These are phyloP conservation scores for Centropus bengalensis DNA, from an alignment of 2,113 vertebrate genomes.

Conservation along the genomic window DNA sequence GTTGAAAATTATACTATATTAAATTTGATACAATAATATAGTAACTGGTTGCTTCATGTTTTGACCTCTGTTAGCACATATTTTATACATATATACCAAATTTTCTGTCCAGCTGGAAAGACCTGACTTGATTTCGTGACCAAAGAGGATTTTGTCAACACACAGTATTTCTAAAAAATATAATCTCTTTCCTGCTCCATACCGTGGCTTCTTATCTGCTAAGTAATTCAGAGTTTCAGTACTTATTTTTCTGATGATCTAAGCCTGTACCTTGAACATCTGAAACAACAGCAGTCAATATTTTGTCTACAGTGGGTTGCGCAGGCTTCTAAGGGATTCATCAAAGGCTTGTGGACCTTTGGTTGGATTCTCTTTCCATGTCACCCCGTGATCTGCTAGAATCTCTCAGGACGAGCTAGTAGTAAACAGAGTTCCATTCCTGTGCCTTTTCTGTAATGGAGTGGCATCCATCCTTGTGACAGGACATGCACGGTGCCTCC, in stretches of 20 bases:
- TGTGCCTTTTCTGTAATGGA: not conserved
- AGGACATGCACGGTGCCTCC: fast-evolving
- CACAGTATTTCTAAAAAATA: not conserved
- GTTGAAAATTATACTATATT: not conserved
- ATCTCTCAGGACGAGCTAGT: not conserved
- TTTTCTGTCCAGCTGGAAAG: not conserved
- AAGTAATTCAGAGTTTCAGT: not conserved
- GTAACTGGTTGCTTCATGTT: not conserved
- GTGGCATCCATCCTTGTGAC: not conserved
- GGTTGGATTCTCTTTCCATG: not conserved
- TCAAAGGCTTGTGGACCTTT: not conserved
- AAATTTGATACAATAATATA: not conserved
- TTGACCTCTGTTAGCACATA: not conserved
- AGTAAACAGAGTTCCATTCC: not conserved
- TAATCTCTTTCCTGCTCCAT: not conserved
- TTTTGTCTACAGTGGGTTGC: not conserved
- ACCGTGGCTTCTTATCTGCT: not conserved
- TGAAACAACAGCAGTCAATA: not conserved
- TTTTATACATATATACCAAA: not conserved
- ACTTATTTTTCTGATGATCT: not conserved
- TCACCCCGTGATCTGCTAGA: not conserved
- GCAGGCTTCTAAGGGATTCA: not conserved
- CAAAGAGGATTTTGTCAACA: not conserved
- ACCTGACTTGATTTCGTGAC: not conserved
- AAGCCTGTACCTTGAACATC: not conserved